phyloP scores from a whole-genome alignment of 2,797 vertebrate species.

The Malurus leucopterus region DNA sequence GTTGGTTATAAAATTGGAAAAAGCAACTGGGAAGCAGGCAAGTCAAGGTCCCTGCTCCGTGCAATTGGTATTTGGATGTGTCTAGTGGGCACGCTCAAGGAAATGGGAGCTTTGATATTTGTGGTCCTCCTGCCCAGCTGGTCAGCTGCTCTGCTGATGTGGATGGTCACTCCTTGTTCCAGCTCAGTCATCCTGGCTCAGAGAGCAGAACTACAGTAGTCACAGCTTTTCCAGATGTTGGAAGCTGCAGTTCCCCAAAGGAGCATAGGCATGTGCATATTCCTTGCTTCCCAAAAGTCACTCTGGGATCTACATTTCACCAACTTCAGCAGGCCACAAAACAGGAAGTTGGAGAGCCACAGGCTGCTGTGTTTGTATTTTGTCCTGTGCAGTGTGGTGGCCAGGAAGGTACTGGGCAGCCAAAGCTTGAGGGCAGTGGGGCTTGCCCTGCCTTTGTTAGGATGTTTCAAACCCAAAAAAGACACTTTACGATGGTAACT shows the following conservation, averaged over 20 bases:
- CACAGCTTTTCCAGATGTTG: not conserved
- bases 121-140: not conserved
- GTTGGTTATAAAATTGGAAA: not conserved
- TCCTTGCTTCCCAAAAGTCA: not conserved
- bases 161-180: not conserved
- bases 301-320: not conserved
- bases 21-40: not conserved
- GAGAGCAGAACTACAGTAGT: slow-evolving; percentile 3
- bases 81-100: not conserved
- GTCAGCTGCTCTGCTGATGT: not conserved
- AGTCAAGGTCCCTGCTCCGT: not conserved
- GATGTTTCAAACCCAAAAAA: not conserved
- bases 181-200: not conserved
- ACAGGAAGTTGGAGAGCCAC: not conserved
- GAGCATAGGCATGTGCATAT: not conserved
- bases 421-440: not conserved
- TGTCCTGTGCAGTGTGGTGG: not conserved
- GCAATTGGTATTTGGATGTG: not conserved
- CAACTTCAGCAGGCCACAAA: not conserved
- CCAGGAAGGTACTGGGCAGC: not conserved
- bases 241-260: not conserved
- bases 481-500: not conserved
- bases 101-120: not conserved
- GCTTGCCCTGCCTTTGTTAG: not conserved
- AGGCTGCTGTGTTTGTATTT: not conserved